phyloP scores from a whole-genome alignment of 2,797 vertebrate species.

The Cryptoprocta ferox region DNA sequence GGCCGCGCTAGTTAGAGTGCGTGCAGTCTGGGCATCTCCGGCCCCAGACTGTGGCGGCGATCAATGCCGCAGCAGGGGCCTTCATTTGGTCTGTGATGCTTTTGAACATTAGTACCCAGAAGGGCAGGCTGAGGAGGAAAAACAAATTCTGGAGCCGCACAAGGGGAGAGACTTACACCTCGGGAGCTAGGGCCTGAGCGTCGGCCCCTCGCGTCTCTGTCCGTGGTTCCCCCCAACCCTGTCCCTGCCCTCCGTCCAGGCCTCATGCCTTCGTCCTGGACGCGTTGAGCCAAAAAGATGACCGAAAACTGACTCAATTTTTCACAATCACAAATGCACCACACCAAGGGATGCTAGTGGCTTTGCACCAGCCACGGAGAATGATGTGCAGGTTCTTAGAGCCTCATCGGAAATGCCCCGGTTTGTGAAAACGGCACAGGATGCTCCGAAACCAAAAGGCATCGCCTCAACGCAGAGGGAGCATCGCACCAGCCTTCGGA shows the following conservation, averaged over 20 bases:
- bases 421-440: neutral
- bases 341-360: rapidly evolving
- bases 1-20: neutral
- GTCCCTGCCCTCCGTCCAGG: neutral
- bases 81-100: neutral
- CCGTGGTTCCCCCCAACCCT: rapidly evolving
- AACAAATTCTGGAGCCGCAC: neutral
- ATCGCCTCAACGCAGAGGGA: neutral
- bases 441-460: neutral
- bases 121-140: neutral
- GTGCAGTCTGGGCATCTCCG: constrained; percentile 2
- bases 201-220: neutral
- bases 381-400: rapidly evolving
- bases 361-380: rapidly evolving
- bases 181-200: neutral
- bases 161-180: rapidly evolving
- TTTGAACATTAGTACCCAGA: neutral
- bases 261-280: neutral
- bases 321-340: rapidly evolving
- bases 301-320: rapidly evolving
- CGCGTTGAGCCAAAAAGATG: neutral
- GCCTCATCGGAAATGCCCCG: rapidly evolving
- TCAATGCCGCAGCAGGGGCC: constrained; percentile 55
- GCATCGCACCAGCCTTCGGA: neutral
- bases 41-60: neutral